These are phyloP conservation scores for Addax nasomaculatus DNA, from an alignment of 2,113 vertebrate genomes.

Conservation along the genomic window DNA sequence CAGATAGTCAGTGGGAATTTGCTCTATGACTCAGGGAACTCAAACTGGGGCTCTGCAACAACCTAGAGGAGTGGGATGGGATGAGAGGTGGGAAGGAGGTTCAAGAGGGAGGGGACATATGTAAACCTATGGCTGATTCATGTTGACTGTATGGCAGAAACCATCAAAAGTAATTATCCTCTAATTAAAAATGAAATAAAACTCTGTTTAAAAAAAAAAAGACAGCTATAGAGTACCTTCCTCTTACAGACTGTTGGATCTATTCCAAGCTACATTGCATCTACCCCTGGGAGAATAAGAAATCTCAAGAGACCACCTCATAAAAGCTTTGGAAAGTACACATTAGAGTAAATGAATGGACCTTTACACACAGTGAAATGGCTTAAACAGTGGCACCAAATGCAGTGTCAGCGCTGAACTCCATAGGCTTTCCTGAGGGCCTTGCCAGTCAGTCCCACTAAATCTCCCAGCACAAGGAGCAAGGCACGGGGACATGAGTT, in stretches of 20 bases:
- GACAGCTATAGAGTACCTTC: not conserved
- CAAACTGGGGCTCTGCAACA: not conserved
- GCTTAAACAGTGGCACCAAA: not conserved
- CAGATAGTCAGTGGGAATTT: not conserved
- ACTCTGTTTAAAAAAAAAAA: not conserved
- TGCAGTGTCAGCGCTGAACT: not conserved
- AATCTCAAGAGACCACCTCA: not conserved
- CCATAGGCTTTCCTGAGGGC: not conserved
- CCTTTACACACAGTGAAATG: not conserved
- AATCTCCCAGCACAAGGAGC: not conserved
- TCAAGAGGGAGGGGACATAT: not conserved
- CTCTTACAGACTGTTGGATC: not conserved
- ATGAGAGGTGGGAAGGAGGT: not conserved
- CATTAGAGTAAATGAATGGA: not conserved
- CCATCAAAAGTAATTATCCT: not conserved
- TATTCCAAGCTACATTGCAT: slow-evolving; percentile 16
- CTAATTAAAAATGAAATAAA: not conserved
- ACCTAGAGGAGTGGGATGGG: not conserved
- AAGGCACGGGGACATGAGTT: not conserved
- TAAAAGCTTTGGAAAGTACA: not conserved
- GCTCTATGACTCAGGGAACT: not conserved
- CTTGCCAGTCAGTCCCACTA: not conserved
- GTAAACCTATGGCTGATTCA: not conserved
- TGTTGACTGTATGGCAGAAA: not conserved
- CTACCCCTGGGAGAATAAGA: not conserved